Evolutionary conservation across 2,113 vertebrate genomes (phyloP).

Genomic region (Meriones unguiculatus): DNA sequence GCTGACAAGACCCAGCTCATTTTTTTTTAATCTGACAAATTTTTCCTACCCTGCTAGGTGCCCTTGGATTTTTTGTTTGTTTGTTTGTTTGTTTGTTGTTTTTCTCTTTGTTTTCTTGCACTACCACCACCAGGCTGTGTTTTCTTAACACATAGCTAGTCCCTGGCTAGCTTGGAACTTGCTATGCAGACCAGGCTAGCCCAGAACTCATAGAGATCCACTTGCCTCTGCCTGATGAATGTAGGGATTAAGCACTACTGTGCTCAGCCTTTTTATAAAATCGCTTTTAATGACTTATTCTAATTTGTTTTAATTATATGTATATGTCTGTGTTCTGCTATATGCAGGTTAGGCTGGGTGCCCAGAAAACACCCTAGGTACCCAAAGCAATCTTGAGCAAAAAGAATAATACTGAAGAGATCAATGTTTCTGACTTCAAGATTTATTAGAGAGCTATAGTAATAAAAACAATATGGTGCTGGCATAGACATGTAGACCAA

Average conservation of each 20-base stretch:
- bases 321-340: neutral
- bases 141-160: neutral
- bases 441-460: neutral
- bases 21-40: neutral
- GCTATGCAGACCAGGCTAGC: neutral
- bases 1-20: neutral
- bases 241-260: neutral
- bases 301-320: neutral
- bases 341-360: neutral
- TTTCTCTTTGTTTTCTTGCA: neutral
- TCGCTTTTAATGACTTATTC: neutral
- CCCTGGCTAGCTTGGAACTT: neutral
- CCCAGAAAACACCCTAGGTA: neutral
- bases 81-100: neutral
- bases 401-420: neutral
- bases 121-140: neutral
- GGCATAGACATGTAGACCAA: neutral
- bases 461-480: neutral
- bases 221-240: neutral
- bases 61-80: neutral
- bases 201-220: neutral
- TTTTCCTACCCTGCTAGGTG: neutral
- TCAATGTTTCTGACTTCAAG: neutral
- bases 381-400: neutral
- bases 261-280: neutral